Base-by-base conservation (phyloP, 2,113 vertebrate genomes). In the Catagonus wagneri region DNA sequence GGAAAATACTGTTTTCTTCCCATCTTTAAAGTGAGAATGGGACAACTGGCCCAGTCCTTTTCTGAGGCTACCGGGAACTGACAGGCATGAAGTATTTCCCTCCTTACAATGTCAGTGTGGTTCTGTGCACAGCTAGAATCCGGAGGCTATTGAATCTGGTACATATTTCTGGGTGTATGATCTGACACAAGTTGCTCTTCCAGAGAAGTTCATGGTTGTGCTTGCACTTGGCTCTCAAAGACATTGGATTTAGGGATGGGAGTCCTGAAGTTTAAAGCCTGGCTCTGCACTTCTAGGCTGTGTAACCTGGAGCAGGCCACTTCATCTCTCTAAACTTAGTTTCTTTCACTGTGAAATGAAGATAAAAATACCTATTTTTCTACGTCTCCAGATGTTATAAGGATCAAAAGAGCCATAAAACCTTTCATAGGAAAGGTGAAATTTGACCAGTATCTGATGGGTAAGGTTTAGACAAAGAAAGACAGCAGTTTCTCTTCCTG, bases 331-430 rank as follows among this genome's bases (percentile, higher is more conserved):
- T 87, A 83, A 89, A 71, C 25, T 92, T 75, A 23, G 13, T 88
- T 88, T 95, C 71, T 94, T 90, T 90, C 19, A 79, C 19, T 90
- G 50, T 56, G 63, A 56, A 94, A 52, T 84, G 50, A 91, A 32
- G 16, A 14, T 75, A 54, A 34, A 50, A 36, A 32, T 69, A 25
- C 54, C 54, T 89, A 0, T 56, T n/a, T 13, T 60, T 65, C 74
- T 68, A 6, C 2, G 36, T 71, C 50, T 87, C 79, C 39, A 63
- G 34, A 19, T 86, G 75, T 50, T 76, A 8, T 89, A 34, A 94
- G 76, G 34, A n/a, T 92, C 63, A 85, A 71, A 78, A 50, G 29
- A 90, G 63, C 61, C 36, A 75, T 90, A 66, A 95, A 69, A 54
- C 13, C 4, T 92, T 60, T 90, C 75, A 56, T 50, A 76, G 76